Base-by-base conservation (phyloP, 2,888 invertebrate species). In the Dolichomitus sp. region DNA sequence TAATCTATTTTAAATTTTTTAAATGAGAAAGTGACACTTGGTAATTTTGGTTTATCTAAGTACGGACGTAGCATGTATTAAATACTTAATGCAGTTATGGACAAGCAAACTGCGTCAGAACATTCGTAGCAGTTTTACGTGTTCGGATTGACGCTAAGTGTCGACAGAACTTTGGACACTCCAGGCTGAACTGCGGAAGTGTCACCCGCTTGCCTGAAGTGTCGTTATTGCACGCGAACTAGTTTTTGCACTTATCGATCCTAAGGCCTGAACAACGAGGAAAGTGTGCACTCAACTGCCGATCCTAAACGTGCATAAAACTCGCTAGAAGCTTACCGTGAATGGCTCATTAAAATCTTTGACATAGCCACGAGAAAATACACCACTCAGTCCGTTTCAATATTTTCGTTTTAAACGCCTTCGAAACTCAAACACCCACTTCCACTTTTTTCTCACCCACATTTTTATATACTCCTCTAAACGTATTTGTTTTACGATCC, bases 81-180 rank as follows among this genome's bases (percentile, higher is more conserved):
- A 23, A 54, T 54, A 27, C 27, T 23, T 73, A 57, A 73, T 42
- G 73, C 48, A 68, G 66, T 59, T 59, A 68, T 27, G 66, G 66
- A 57, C 79, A 19, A 57, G 79, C 17, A 70, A 65, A 57, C 66
- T 61, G 59, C 66, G 48, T 73, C 73, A 61, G 63, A 73, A 65
- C 50, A 69, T 23, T 61, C 52, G 52, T 45, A 42, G 69, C 74
- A 75, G 74, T 69, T 70, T 68, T 54, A 63, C 69, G 57, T 69
- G 45, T 48, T 75, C 19, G 45, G 68, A 40, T 54, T 80, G 80
- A 74, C 80, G 75, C 80, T 80, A 80, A 80, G 74, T 80, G 75
- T 63, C 80, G 74, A 75, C 80, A 70, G 63, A 75, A 80, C 75
- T 80, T 75, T 69, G 45, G 69, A 70, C 74, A 54, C 17, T 69